These are phyloP conservation scores for Fragum fragum DNA, from an alignment of 2,888 invertebrate genomes.

Conservation along the genomic window DNA sequence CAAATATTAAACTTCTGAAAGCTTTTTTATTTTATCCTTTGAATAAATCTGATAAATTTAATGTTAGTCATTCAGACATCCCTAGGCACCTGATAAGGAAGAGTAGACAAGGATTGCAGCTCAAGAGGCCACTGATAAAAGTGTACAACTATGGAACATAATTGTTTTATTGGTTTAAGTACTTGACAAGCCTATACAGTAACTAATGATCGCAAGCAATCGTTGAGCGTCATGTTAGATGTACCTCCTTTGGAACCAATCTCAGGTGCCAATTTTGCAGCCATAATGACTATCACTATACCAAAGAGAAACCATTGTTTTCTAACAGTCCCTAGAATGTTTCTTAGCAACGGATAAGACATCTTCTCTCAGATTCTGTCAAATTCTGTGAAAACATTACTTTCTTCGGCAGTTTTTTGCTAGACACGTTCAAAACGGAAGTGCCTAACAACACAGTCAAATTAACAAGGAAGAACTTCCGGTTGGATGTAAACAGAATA, in stretches of 20 bases:
- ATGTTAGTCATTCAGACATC: too few species aligned
- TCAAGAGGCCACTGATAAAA: too few species aligned
- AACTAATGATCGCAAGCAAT: too few species aligned
- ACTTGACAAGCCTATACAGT: not conserved
- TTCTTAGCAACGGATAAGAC: not conserved
- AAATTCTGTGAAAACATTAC: not conserved
- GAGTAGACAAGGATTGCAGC: too few species aligned
- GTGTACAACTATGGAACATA: too few species aligned
- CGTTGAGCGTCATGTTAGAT: too few species aligned
- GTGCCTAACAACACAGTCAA: constrained; percentile 67
- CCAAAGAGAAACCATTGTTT: constrained; percentile 81
- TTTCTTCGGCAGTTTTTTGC: not conserved
- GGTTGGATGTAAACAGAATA: not conserved
- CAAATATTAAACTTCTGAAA: too few species aligned
- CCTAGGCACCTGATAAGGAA: too few species aligned
- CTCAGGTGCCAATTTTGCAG: constrained; percentile 73
- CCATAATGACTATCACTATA: constrained; percentile 74
- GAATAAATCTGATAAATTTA: too few species aligned
- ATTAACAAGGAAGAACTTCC: not conserved
- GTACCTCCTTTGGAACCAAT: constrained; percentile 82
- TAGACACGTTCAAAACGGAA: constrained; percentile 66
- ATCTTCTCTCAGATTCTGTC: not conserved
- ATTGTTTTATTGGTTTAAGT: too few species aligned
- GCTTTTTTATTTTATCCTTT: too few species aligned
- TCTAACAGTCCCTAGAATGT: constrained; percentile 46